Base-by-base conservation (phyloP, 2,797 vertebrate genomes). In the Dendrocincla fuliginosa region DNA sequence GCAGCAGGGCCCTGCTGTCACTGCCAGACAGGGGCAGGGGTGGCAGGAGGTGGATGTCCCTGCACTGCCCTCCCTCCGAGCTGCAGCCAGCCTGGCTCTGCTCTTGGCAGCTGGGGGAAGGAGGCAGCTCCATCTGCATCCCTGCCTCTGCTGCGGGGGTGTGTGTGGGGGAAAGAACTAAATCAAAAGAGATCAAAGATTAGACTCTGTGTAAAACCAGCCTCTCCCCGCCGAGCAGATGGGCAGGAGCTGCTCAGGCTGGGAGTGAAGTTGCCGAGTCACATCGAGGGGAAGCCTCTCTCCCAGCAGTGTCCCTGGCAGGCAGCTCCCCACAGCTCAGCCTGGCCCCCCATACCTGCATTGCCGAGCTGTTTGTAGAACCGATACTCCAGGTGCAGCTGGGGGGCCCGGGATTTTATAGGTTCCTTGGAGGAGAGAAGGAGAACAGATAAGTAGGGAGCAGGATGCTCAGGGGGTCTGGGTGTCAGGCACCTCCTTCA, bases 311-410 rank as follows among this genome's bases (percentile, higher is more conserved):
- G 56, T 37, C 42, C 32, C 17, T 39, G 59, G 80, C 50, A 24
- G 52, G 82, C 50, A 25, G 49, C 30, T 42, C 60, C 80, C 59
- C 55, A 4, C 46, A 18, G 28, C 87, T 37, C 41, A 5, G 41
- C 59, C 49, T 9, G 0, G 57, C 27, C 13, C 27, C 13, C 89
- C 97, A 71, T 98, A 99, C 99, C 99, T 98, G 99, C 98, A 95
- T 98, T 99, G 97, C 99, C 99, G 87, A 99, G 98, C 98, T 99
- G 99, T 97, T 99, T 99, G 98, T 99, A 99, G 98, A 99, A 99
- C 87, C 99, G 98, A 96, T 99, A 99, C 96, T 99, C 99, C 98
- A 99, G 98, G 97, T 99, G 99, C 91, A 99, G 98, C 97, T 99
- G 99, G 2, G 99, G 99, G 8, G 99, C 99, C 95, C 99, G 98